Base-by-base conservation (phyloP, 2,113 vertebrate species). In the Chrysochloris asiatica region DNA sequence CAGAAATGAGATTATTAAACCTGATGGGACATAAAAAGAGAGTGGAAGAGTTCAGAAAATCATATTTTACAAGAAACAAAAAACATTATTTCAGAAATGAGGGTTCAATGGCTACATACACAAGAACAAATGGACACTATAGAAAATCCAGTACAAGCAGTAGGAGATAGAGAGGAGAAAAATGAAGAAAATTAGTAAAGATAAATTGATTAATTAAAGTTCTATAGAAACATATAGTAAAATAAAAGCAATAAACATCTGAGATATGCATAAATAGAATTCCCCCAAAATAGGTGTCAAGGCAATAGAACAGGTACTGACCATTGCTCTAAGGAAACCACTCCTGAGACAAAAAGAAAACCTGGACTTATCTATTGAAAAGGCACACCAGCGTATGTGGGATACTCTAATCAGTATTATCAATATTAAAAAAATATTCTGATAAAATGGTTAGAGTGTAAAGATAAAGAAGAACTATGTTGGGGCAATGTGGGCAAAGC, bases 311-410 rank as follows among this genome's bases (percentile, higher is more conserved):
- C 4, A 69, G 5, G 21, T 43, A 11, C 14, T 41, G 1, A 12
- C 28, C 22, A 3, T 38, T 5, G 17, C 38, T 19, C 0, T 0
- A n/a, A 43, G 11, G 21, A 22, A 6, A 5, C 0, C 45, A 0
- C 8, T 21, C 36, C 45, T 45, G 63, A 71, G 16, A 30, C 28
- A n/a, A 3, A 19, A 52, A 19, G 9, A 4, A 21, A 36, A 2
- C 4, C 6, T 38, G 6, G 69, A 41, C 69, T 11, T 72, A 13
- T 22, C 24, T 72, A 43, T 72, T 28, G 41, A 43, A 43, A 43
- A 11, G 24, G 22, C 41, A 26, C 43, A 41, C 22, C 38, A 72
- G 4, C 1, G 0, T 4, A 8, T 16, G 19, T n/a, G 19, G 67
- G n/a, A 6, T 82, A 9, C 6, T n/a, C 28, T 4, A 2, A 2